Conservation (phyloP, 2,888 invertebrate species). For the Erebia aethiops region DNA sequence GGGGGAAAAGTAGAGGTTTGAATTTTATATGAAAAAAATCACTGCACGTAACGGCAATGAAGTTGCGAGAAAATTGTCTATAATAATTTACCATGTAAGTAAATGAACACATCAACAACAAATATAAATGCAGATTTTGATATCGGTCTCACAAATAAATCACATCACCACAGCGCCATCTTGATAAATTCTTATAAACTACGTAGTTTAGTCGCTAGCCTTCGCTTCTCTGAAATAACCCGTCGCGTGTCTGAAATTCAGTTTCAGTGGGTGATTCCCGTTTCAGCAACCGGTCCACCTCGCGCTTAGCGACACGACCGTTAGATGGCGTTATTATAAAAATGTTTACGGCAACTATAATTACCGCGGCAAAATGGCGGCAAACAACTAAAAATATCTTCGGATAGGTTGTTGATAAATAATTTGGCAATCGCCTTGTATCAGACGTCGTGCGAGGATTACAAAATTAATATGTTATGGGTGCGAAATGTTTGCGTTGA, state of each 20-base stretch:
- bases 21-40: too few relatives aligned
- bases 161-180: neutral
- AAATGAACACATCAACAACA: too few relatives aligned
- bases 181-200: neutral
- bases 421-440: constrained; percentile 48
- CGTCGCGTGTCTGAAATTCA: neutral
- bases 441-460: constrained; percentile 35
- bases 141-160: neutral
- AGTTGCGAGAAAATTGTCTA: too few relatives aligned
- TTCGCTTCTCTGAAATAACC: neutral
- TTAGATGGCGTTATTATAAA: constrained; percentile 8
- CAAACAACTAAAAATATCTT: constrained; percentile 45
- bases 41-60: too few relatives aligned
- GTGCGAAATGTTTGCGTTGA: constrained; percentile 36
- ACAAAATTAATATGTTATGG: constrained; percentile 42
- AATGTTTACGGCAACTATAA: neutral
- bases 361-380: constrained; percentile 11
- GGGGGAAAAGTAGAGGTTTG: too few relatives aligned
- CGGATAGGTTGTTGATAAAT: constrained; percentile 38
- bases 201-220: neutral
- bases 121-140: too few relatives aligned
- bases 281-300: neutral
- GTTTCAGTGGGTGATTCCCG: neutral
- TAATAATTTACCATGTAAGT: too few relatives aligned
- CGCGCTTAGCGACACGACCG: neutral